Evolutionary conservation across 2,113 vertebrate species (phyloP).

Genomic region (Rhinolophus sinicus): DNA sequence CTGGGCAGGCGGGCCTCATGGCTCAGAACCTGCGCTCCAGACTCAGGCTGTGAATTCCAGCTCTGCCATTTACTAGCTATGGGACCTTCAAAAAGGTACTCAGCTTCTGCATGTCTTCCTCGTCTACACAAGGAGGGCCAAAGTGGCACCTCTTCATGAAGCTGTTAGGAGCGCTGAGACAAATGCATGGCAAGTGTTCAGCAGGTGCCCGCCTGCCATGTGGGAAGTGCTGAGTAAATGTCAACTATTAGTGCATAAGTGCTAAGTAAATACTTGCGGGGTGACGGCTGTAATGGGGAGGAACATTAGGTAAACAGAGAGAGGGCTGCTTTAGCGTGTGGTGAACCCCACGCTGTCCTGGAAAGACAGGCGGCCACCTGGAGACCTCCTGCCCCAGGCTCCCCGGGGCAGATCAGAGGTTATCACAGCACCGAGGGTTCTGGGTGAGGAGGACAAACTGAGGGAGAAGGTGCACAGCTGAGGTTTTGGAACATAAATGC

Average conservation of each 20-base stretch:
- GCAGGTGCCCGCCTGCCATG: neutral
- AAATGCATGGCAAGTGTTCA: neutral
- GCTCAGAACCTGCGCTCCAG: neutral
- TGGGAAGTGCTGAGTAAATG: neutral
- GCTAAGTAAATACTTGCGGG: neutral
- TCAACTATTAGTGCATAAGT: neutral
- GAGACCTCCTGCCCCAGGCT: neutral
- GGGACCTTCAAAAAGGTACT: too few species aligned
- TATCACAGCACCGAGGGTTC: neutral
- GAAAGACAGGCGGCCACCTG: neutral
- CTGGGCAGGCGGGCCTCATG: too few species aligned
- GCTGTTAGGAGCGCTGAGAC: neutral
- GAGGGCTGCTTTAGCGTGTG: neutral
- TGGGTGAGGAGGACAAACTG: neutral
- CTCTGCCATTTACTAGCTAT: neutral
- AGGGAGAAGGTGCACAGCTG: neutral
- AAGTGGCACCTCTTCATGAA: neutral
- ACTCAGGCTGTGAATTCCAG: neutral
- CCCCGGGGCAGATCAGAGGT: neutral
- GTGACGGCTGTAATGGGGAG: neutral
- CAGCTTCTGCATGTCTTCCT: neutral
- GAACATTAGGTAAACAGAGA: neutral
- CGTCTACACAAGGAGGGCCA: neutral
- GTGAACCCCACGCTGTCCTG: neutral
- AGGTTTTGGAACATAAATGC: neutral